Conservation (phyloP, 1,140 invertebrate species). For the Agraylea sexmaculata region DNA sequence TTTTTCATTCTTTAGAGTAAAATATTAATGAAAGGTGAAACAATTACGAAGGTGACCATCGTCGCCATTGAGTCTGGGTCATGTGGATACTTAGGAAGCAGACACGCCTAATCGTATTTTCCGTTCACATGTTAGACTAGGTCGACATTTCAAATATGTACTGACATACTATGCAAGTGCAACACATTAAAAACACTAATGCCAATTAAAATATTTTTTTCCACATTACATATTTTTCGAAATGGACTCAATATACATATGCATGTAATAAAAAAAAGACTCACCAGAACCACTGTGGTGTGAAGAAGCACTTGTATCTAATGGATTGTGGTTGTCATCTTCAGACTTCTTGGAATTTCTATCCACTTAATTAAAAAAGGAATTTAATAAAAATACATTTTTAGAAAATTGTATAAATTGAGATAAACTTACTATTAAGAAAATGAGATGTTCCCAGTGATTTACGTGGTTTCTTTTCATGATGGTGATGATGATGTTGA, state of each 20-base stretch:
- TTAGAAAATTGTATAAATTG: background rate
- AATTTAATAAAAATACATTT: conserved; percentile 1
- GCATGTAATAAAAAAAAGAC: conserved; percentile 5
- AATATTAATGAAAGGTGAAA: too few species aligned
- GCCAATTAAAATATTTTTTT: too few species aligned
- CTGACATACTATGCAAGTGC: too few species aligned
- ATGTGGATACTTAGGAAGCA: too few species aligned
- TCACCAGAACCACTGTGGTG: conserved; percentile 5
- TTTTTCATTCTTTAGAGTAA: too few species aligned
- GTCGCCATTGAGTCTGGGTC: too few species aligned
- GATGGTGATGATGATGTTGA: conserved; percentile 19
- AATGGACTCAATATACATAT: background rate
- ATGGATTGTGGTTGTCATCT: conserved; percentile 11
- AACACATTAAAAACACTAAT: too few species aligned
- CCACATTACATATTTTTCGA: too few species aligned
- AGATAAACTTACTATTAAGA: conserved; percentile 32
- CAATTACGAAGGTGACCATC: too few species aligned
- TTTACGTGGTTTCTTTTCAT: conserved; percentile 34
- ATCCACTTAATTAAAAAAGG: conserved; percentile 16
- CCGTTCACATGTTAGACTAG: too few species aligned
- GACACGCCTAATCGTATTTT: too few species aligned
- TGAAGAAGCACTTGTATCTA: conserved; percentile 10
- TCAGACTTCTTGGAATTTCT: conserved; percentile 15
- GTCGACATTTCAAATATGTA: too few species aligned
- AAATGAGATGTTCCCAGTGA: conserved; percentile 29